A percentile compares a stretch with the other conserved stretches of the same genome.
Evolutionary conservation across 2,113 vertebrate species (phyloP).

Genomic region (Spermophilus dauricus): DNA sequence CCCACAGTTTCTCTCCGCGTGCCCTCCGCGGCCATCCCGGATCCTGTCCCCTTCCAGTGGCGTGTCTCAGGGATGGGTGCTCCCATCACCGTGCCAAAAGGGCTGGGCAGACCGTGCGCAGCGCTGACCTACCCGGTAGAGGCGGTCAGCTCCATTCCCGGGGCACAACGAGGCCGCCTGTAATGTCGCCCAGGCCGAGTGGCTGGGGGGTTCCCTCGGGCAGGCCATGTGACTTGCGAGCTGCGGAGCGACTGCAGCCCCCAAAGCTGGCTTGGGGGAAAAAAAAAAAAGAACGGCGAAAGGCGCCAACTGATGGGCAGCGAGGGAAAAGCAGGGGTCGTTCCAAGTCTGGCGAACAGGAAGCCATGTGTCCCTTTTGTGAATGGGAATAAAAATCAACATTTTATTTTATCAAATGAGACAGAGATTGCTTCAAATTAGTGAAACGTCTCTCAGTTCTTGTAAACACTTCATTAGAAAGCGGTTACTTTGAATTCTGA

Average conservation of each 20-base stretch:
- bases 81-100: neutral
- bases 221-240: slow-evolving; percentile 76
- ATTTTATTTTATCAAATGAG: neutral
- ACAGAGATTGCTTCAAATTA: neutral
- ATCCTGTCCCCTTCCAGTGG: neutral
- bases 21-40: neutral
- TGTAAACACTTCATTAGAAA: neutral
- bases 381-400: neutral
- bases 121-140: slow-evolving; percentile 61
- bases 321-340: slow-evolving; percentile 67
- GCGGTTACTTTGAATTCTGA: neutral
- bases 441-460: neutral
- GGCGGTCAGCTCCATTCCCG: neutral
- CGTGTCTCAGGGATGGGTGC: neutral
- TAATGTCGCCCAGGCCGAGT: neutral
- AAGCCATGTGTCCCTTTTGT: neutral
- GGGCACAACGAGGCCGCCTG: neutral
- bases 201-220: neutral
- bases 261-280: neutral
- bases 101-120: neutral
- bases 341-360: neutral
- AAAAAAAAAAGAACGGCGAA: neutral
- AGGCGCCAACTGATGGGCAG: slow-evolving; percentile 73
- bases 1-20: neutral
- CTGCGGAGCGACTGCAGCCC: slow-evolving; percentile 48